Evolutionary conservation across 1,140 invertebrate genomes (phyloP).

Genomic region (Calephelis virginiensis): DNA sequence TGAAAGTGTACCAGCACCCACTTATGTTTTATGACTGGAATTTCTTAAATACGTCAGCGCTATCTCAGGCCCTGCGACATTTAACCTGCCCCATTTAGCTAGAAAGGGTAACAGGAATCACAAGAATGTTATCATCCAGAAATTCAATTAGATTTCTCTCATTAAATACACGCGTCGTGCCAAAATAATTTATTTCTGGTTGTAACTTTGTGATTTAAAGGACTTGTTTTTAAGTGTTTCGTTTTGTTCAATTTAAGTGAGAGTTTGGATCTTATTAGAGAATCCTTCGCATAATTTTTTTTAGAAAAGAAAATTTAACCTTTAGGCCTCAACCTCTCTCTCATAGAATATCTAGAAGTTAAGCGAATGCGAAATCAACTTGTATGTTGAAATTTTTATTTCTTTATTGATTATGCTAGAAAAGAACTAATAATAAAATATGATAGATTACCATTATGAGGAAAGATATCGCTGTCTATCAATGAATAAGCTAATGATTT

Average conservation of each 20-base stretch:
- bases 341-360: no score
- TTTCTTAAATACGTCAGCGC: conserved; percentile 9
- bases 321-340: no score
- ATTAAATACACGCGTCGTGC: conserved; percentile 11
- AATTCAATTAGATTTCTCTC: conserved; percentile 15
- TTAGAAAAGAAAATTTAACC: no score
- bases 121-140: conserved; percentile 12
- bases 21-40: conserved; percentile 13
- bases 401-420: no score
- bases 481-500: no score
- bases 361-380: no score
- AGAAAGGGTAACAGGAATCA: conserved; percentile 3
- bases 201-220: conserved; percentile 1
- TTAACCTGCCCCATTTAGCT: conserved; percentile 4
- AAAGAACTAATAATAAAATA: no score
- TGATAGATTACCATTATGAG: no score
- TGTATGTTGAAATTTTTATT: no score
- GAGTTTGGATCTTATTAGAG: neutral
- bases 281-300: no score
- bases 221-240: neutral
- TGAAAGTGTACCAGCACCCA: neutral
- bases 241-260: neutral
- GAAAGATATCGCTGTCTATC: no score
- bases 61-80: neutral
- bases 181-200: conserved; percentile 8